Conservation (phyloP, 2,113 vertebrate species). For the Carassius carassius region DNA sequence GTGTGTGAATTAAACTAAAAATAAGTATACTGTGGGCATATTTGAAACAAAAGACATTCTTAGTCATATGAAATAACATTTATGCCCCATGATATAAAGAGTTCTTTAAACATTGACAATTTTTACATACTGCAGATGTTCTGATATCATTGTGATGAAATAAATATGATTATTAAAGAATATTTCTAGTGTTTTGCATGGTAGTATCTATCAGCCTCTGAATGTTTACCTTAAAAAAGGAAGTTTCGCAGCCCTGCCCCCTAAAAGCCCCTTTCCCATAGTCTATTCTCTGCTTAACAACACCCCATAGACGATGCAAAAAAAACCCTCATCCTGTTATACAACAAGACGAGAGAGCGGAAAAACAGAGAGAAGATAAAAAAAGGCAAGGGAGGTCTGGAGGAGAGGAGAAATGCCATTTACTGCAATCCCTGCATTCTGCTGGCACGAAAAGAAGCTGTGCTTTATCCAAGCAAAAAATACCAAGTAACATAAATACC, state of each 20-base stretch:
- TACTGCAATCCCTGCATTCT: conserved; percentile 54
- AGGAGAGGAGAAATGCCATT: conserved; percentile 40
- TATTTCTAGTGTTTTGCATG: not conserved
- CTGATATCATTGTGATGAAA: not conserved
- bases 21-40: not conserved
- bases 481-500: conserved; percentile 18
- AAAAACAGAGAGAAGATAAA: conserved; percentile 19
- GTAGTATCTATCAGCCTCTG: conserved; percentile 38
- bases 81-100: not conserved
- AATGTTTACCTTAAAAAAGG: conserved; percentile 72
- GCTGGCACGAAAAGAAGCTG: conserved; percentile 41
- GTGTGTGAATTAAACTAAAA: not conserved
- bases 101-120: not conserved
- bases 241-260: conserved; percentile 70
- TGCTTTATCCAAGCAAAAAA: conserved; percentile 31
- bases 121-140: not conserved
- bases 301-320: conserved; percentile 66
- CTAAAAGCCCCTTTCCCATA: conserved; percentile 66
- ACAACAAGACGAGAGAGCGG: conserved; percentile 49
- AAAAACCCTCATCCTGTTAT: conserved; percentile 42
- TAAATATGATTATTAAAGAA: not conserved
- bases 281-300: conserved; percentile 76
- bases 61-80: not conserved
- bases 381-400: not conserved
- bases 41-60: not conserved